phyloP scores from a whole-genome alignment of 1,140 invertebrate genomes.

The Drosophila mauritiana region DNA sequence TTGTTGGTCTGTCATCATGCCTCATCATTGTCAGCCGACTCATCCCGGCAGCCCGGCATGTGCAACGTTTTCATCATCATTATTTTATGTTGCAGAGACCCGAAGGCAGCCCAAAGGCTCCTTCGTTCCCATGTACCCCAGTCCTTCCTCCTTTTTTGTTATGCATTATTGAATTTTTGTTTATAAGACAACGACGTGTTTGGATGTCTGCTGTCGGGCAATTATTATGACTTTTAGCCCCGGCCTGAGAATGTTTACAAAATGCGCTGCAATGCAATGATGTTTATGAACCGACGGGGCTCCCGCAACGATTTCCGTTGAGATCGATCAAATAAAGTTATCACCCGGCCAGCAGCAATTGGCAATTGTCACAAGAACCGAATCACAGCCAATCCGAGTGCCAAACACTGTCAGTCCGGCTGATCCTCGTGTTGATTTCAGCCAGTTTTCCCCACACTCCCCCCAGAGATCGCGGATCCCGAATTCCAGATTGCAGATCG shows the following conservation, averaged over 20 bases:
- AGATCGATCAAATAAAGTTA: slow-evolving; percentile 60
- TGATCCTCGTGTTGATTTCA: slow-evolving; percentile 55
- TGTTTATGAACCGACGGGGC: slow-evolving; percentile 19
- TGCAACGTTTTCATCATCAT: slow-evolving; percentile 82
- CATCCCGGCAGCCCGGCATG: slow-evolving; percentile 58
- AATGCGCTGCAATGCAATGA: slow-evolving; percentile 2
- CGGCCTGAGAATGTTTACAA: slow-evolving; percentile 74
- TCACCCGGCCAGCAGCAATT: slow-evolving; percentile 44
- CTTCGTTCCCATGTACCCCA: slow-evolving; percentile 28
- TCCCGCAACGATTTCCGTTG: slow-evolving; percentile 39
- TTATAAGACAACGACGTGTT: slow-evolving; percentile 67
- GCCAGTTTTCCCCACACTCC: not conserved
- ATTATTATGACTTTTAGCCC: slow-evolving; percentile 22
- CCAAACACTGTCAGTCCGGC: slow-evolving; percentile 66
- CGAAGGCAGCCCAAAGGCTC: slow-evolving; percentile 46
- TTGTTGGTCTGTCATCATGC: slow-evolving; percentile 82
- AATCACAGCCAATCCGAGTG: slow-evolving; percentile 66
- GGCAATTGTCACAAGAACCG: slow-evolving; percentile 67
- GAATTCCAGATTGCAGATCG: slow-evolving; percentile 6
- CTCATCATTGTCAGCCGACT: slow-evolving; percentile 76
- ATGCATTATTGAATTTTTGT: slow-evolving; percentile 82
- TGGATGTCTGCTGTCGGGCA: slow-evolving; percentile 33
- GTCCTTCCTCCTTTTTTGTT: slow-evolving; percentile 20
- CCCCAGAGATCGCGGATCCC: not conserved
- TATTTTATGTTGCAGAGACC: slow-evolving; percentile 71